Percentiles rank a stretch among this genome's conserved stretches.
Evolutionary conservation across 2,888 invertebrate species (phyloP).

Genomic region (Allacma fusca): DNA sequence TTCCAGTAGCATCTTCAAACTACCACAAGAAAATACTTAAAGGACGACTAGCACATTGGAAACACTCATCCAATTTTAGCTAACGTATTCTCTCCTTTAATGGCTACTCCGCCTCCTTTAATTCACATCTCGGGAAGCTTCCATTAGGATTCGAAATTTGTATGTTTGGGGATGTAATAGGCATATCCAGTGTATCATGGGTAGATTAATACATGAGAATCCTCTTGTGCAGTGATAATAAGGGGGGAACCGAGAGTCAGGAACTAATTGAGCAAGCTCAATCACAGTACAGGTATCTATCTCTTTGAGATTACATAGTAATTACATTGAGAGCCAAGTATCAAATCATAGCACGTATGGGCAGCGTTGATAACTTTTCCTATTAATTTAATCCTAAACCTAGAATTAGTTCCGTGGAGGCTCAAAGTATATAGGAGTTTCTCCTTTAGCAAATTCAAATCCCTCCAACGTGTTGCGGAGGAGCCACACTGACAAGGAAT

Average conservation of each 20-base stretch:
- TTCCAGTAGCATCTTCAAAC: background rate
- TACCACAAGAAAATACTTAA: background rate
- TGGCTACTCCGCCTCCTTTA: slow-evolving; percentile 12
- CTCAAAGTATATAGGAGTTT: no score
- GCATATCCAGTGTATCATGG: no score
- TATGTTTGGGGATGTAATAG: background rate
- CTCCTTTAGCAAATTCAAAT: no score
- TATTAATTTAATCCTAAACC: background rate
- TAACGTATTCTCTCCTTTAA: slow-evolving; percentile 10
- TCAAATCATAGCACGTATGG: slow-evolving; percentile 14
- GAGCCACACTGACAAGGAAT: no score
- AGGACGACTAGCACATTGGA: background rate
- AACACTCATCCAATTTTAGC: slow-evolving; percentile 17
- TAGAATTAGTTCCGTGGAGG: background rate
- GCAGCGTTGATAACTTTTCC: background rate
- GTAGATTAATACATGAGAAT: background rate
- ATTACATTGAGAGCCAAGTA: slow-evolving; percentile 4
- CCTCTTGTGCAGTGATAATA: background rate
- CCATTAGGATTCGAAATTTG: background rate
- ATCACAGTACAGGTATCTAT: slow-evolving; percentile 1
- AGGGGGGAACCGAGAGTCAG: background rate
- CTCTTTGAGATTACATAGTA: slow-evolving; percentile 6
- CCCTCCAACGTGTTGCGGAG: no score
- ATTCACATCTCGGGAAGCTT: background rate
- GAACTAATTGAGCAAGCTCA: slow-evolving; percentile 26